Conservation (phyloP, 2,797 vertebrate genomes). For the Gallinago nigripennis region DNA sequence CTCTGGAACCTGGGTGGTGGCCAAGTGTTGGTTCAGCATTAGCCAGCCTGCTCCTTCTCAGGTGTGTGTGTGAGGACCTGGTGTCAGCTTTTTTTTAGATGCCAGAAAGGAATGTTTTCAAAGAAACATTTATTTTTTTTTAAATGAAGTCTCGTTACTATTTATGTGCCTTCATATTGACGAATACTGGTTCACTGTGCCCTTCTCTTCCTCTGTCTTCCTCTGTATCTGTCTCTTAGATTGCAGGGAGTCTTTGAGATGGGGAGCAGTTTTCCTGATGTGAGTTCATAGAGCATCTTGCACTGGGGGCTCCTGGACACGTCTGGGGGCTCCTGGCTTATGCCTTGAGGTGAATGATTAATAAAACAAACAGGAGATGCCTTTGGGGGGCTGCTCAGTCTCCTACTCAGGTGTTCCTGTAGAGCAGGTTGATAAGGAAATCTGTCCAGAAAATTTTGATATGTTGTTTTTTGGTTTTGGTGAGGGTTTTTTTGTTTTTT, state of each 20-base stretch:
- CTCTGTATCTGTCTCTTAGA: not conserved
- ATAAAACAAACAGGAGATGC: not conserved
- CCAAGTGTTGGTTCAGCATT: not conserved
- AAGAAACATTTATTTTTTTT: not conserved
- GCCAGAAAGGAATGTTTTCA: not conserved
- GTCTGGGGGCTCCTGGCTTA: not conserved
- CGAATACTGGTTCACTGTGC: not conserved
- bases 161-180: not conserved
- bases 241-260: not conserved
- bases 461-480: not conserved
- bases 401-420: not conserved
- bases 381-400: not conserved
- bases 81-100: not conserved
- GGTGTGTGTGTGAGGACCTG: not conserved
- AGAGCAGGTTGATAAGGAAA: not conserved
- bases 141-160: not conserved
- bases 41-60: not conserved
- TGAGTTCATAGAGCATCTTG: not conserved
- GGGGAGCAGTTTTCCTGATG: not conserved
- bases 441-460: not conserved
- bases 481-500: too few relatives aligned
- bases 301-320: too few relatives aligned
- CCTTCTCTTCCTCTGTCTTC: not conserved
- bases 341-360: not conserved
- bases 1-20: not conserved